Base-by-base conservation (phyloP, 2,797 vertebrate species). In the Brachymystax lenok region DNA sequence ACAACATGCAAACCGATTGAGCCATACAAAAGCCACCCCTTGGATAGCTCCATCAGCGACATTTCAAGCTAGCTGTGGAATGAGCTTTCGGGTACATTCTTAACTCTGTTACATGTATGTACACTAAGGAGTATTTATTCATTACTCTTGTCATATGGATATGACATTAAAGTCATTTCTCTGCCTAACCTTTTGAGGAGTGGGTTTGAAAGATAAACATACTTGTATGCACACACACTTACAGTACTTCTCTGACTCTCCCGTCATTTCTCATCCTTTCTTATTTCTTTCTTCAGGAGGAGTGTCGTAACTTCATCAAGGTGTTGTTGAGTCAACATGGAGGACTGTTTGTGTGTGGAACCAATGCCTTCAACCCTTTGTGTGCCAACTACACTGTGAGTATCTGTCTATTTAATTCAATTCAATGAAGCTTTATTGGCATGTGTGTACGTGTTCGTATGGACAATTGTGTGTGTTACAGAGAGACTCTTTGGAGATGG, bases 311-410 rank as follows among this genome's bases (percentile, higher is more conserved):
- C 90, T 99, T 97, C 82, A 88, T 99, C 85, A 99, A 98, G 93
- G 97, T 99, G 83, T 88, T 99, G 83, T 93, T 99, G 85, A 95
- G 95, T 77, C 92, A 95, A 50, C 95, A 96, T 1, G 93, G 94
- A 64, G 95, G 95, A 74, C 94, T 99, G 68, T 99, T 99, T 67
- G 95, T 98, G 54, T 99, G 97, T 0, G 97, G 97, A 82, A 98
- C 97, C 81, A 99, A 98, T 2, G 97, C 97, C 82, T 99, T 98
- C 93, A 99, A 98, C 90, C 97, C 97, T 0, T 84, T 98, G 86
- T 99, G 97, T 70, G 95, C 97, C 92, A 98, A 98, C 93, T 99
- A 97, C 93, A 98, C 96, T 4, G 97, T 99, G 86, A 97, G 98
- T 95, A 87, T 69, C 50, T 33, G 64, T 69, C 64, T 69, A 28